Base-by-base conservation (phyloP, 2,888 invertebrate genomes). In the Cantharis lateralis region DNA sequence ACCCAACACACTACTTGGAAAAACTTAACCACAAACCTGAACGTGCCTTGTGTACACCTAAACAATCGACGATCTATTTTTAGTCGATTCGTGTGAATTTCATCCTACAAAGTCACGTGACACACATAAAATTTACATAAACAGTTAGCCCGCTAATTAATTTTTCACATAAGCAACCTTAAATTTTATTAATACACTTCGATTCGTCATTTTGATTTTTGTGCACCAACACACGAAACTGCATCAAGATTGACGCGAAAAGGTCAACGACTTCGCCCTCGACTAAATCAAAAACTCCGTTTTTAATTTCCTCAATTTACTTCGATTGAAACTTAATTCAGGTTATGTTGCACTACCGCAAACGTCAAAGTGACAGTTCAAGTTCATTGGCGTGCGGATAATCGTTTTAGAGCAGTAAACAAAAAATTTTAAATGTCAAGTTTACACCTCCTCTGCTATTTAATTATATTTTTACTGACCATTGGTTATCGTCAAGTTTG, bases 41-140 rank as follows among this genome's bases (percentile, higher is more conserved):
- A 48, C 48, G 48, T 48, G 48, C 48, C 18, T 66, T 10, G 13
- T 63, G 64, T 66, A 20, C 64, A 20, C 18, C 64, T 48, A 48
- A 48, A 48, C 48, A 48, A 48, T 48, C 48, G 48, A 66, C 64
- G 24, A 48, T 48, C 64, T 66, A 66, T 66, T 20, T 66, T 66
- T 66, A 66, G 64, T n/a, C 18, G n/a, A 66, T 66, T 24, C 18
- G n/a, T 10, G n/a, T 66, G 64, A 66, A 66, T 24, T 66, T 66
- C 24, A 66, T 66, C n/a, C 64, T 13, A 20, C 24, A 66, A 20
- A 20, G 24, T 66, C 64, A 66, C 64, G 64, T 66, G 64, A 66
- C 64, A 66, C 64, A 66, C 64, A 66, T 66, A 66, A 16, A 66
- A 66, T 66, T 66, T 20, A 66, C 64, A 66, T 66, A 18, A 66